Conservation (phyloP, 2,888 invertebrate species). For the Dasypolia templi region DNA sequence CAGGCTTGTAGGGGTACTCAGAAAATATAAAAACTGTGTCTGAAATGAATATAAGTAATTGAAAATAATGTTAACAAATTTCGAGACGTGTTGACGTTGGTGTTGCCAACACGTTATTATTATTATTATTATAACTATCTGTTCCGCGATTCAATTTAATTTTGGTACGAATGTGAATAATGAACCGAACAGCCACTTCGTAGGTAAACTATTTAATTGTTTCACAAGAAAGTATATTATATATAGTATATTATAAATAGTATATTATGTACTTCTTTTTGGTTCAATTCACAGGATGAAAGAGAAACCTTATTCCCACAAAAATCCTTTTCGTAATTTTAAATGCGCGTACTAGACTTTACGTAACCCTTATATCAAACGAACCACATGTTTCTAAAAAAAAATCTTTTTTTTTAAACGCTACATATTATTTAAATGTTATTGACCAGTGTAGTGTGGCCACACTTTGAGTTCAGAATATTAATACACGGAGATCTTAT, state of each 20-base stretch:
- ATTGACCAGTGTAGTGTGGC: slow-evolving; percentile 23
- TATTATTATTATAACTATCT: too few relatives aligned
- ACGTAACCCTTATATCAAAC: neutral
- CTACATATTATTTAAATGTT: slow-evolving; percentile 43
- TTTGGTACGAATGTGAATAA: neutral
- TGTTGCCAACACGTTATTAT: too few relatives aligned
- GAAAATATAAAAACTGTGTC: too few relatives aligned
- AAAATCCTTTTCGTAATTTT: neutral
- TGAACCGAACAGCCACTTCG: neutral
- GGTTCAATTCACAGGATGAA: neutral
- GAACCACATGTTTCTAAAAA: neutral
- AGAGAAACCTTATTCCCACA: neutral
- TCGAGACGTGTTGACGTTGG: too few relatives aligned
- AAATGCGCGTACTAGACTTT: neutral
- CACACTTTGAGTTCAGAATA: slow-evolving; percentile 34
- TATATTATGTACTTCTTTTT: neutral
- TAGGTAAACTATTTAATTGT: neutral
- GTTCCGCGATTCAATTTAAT: neutral
- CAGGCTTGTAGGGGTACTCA: too few relatives aligned
- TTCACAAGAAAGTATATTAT: neutral
- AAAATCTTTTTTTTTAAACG: slow-evolving; percentile 23
- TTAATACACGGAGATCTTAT: slow-evolving; percentile 38
- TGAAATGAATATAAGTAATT: too few relatives aligned
- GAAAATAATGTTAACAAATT: too few relatives aligned
- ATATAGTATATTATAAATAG: too few relatives aligned